phyloP scores from a whole-genome alignment of 2,888 invertebrate species.

The Digitonthophagus gazella region DNA sequence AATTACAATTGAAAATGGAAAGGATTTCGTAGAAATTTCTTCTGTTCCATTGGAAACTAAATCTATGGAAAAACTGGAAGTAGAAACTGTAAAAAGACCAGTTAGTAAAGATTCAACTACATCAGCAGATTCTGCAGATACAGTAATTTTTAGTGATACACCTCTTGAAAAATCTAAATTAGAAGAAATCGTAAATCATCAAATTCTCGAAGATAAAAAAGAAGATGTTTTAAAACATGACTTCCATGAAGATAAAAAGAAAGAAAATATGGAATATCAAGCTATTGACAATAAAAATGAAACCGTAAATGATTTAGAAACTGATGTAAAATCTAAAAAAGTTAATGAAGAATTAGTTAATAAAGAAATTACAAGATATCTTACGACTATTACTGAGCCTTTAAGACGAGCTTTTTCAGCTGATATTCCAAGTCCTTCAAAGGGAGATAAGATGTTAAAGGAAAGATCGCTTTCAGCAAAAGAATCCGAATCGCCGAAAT shows the following conservation, averaged over 20 bases:
- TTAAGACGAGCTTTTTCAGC: slow-evolving; percentile 24
- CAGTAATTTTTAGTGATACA: slow-evolving; percentile 36
- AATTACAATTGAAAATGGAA: slow-evolving; percentile 1
- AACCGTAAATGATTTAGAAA: slow-evolving; percentile 16
- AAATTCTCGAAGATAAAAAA: neutral
- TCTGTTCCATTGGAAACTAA: neutral
- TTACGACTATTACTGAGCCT: slow-evolving; percentile 26
- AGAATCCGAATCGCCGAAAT: slow-evolving; percentile 25
- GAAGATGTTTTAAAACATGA: neutral
- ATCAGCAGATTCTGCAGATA: slow-evolving; percentile 38
- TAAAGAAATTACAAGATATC: slow-evolving; percentile 22
- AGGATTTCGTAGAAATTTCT: neutral
- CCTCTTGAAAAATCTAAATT: neutral
- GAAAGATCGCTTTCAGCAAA: slow-evolving; percentile 15
- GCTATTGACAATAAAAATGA: slow-evolving; percentile 17
- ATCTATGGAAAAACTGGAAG: neutral
- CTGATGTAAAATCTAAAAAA: neutral
- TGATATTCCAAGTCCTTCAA: slow-evolving; percentile 9
- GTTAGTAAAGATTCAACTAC: slow-evolving; percentile 38
- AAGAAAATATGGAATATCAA: slow-evolving; percentile 11
- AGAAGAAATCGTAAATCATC: neutral
- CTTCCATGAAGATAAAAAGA: neutral
- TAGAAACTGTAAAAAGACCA: slow-evolving; percentile 22
- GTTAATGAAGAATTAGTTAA: slow-evolving; percentile 17
- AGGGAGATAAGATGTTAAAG: slow-evolving; percentile 11